phyloP scores from a whole-genome alignment of 2,797 vertebrate species.

The Helicolenus hilgendorfi region DNA sequence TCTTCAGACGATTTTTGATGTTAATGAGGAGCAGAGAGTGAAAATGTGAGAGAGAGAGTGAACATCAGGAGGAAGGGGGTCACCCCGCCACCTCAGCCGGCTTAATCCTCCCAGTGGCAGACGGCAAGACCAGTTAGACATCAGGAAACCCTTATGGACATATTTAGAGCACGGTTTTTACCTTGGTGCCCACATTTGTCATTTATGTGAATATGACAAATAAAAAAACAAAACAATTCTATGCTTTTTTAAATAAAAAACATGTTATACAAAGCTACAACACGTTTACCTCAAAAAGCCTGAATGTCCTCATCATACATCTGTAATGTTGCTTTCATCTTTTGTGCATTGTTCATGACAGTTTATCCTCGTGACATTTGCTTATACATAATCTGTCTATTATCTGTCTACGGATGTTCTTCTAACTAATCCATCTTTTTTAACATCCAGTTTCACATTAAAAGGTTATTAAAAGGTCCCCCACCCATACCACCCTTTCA shows the following conservation, averaged over 20 bases:
- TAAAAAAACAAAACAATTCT: neutral
- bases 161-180: conserved; percentile 36
- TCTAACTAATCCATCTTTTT: conserved; percentile 53
- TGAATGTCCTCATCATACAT: neutral
- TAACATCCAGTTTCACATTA: neutral
- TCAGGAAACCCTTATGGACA: conserved; percentile 62
- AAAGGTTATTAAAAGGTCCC: conserved; percentile 4
- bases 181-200: neutral
- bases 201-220: neutral
- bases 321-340: neutral
- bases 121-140: conserved; percentile 66
- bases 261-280: neutral
- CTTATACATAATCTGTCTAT: conserved; percentile 57
- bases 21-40: conserved; percentile 23
- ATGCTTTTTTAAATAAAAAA: neutral
- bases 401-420: conserved; percentile 40
- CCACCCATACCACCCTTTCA: neutral
- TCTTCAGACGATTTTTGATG: conserved; percentile 19
- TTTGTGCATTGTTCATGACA: conserved; percentile 37
- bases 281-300: neutral
- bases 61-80: conserved; percentile 61
- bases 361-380: conserved; percentile 42
- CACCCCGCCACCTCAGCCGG: conserved; percentile 56
- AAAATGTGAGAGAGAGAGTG: conserved; percentile 60
- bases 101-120: conserved; percentile 79